Conservation (phyloP, 2,113 vertebrate species). For the Phainopepla nitens region DNA sequence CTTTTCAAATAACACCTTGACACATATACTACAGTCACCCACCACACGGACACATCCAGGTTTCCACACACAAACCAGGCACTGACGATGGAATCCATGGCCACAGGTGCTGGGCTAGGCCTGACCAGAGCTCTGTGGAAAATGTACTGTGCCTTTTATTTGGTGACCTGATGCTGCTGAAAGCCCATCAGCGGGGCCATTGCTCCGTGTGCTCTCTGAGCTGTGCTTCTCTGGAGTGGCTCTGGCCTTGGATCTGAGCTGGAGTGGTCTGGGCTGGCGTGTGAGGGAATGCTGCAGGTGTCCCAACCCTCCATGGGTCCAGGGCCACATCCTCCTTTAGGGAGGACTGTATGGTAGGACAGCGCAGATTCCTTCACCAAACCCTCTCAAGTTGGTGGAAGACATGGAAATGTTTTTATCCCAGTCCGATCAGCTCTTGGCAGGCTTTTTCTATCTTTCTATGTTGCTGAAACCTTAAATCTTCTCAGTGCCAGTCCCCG, state of each 20-base stretch:
- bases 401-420: not conserved
- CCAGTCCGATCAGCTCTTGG: not conserved
- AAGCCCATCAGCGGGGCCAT: fast-evolving
- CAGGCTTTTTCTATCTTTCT: not conserved
- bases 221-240: not conserved
- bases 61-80: not conserved
- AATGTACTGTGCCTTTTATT: fast-evolving
- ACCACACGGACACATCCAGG: not conserved
- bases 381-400: not conserved
- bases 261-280: not conserved
- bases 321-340: not conserved
- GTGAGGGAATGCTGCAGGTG: not conserved
- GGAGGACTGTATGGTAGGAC: not conserved
- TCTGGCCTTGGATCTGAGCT: not conserved
- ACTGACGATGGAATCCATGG: not conserved
- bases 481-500: not conserved
- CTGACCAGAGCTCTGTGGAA: not conserved
- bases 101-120: not conserved
- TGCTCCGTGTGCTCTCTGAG: not conserved
- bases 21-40: not conserved
- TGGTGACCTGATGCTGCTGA: fast-evolving
- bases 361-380: not conserved
- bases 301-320: fast-evolving
- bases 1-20: slow-evolving; percentile 51
- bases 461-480: not conserved